A percentile compares a stretch with the other conserved stretches of the same genome.
These are phyloP conservation scores for Ametastegia equiseti DNA, from an alignment of 2,888 invertebrate genomes.

Conservation along the genomic window DNA sequence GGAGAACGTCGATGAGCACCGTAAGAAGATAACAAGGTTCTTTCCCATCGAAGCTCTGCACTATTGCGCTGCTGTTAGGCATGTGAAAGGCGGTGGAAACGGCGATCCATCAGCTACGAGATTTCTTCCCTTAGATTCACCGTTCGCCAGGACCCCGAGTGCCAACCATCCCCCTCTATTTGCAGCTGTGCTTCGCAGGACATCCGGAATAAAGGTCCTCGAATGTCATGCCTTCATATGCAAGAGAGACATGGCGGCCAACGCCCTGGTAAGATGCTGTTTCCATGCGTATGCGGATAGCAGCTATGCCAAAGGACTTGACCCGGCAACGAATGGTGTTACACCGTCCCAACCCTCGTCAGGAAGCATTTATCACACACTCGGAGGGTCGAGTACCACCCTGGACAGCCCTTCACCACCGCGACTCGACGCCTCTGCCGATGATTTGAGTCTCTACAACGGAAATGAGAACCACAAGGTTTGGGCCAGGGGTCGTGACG, in stretches of 20 bases:
- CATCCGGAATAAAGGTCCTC: conserved; percentile 97
- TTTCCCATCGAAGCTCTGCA: conserved; percentile 97
- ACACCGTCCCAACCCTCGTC: conserved; percentile 64
- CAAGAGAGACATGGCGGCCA: conserved; percentile 97
- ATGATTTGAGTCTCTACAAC: conserved; percentile 90
- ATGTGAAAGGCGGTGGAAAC: conserved; percentile 79
- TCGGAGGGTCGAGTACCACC: conserved; percentile 74
- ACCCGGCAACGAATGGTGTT: conserved; percentile 73
- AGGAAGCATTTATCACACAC: conserved; percentile 72
- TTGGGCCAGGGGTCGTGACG: conserved; percentile 90
- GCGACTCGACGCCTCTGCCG: conserved; percentile 78
- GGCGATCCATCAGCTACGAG: conserved; percentile 84
- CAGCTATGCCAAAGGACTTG: conserved; percentile 87
- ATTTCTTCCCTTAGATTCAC: conserved; percentile 97
- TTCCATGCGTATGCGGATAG: conserved; percentile 99
- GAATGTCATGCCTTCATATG: conserved; percentile 99
- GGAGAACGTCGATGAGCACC: conserved; percentile 97
- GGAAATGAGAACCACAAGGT: conserved; percentile 97
- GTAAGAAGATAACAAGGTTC: conserved; percentile 95
- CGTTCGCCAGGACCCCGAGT: conserved; percentile 94
- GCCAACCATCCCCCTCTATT: conserved; percentile 97
- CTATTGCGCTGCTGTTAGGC: conserved; percentile 96
- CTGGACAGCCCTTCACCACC: conserved; percentile 76
- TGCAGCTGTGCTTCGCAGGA: conserved; percentile 96
- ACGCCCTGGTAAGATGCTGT: conserved; percentile 97